phyloP scores from a whole-genome alignment of 2,888 invertebrate genomes.

The Stictocephala bisonia region DNA sequence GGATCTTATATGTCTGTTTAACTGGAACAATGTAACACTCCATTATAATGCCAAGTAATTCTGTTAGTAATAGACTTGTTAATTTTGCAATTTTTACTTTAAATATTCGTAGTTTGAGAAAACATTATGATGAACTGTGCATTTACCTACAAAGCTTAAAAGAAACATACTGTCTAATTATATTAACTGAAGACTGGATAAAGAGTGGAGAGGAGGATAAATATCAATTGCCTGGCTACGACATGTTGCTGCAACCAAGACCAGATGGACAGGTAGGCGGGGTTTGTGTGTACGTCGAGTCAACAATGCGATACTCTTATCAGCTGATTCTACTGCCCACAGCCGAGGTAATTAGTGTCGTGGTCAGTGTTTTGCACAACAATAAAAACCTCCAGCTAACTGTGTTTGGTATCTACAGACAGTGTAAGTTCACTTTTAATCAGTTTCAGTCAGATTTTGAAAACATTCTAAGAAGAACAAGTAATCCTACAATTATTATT shows the following conservation, averaged over 20 bases:
- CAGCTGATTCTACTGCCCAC: background rate
- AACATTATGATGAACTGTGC: background rate
- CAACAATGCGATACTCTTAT: background rate
- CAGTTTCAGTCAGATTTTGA: background rate
- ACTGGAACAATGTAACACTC: too few relatives aligned
- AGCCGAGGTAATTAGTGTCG: background rate
- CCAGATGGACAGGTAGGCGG: background rate
- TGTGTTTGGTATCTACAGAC: background rate
- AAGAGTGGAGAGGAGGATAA: background rate
- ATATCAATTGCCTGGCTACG: background rate
- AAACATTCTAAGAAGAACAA: too few relatives aligned
- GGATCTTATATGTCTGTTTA: too few relatives aligned
- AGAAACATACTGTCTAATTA: background rate
- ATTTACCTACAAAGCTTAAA: background rate
- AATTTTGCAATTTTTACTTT: too few relatives aligned
- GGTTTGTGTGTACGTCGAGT: background rate
- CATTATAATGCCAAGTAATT: too few relatives aligned
- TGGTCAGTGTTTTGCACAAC: background rate
- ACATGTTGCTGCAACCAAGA: background rate
- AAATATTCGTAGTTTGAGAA: slow-evolving; percentile 4
- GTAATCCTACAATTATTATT: too few relatives aligned
- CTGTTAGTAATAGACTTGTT: too few relatives aligned
- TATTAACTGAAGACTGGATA: background rate
- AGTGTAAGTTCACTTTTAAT: background rate
- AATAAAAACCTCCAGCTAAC: background rate